Evolutionary conservation across 2,113 vertebrate genomes (phyloP), one percentile per base, ranked within the genome.

Genomic region (Pteruthius melanotis): DNA sequence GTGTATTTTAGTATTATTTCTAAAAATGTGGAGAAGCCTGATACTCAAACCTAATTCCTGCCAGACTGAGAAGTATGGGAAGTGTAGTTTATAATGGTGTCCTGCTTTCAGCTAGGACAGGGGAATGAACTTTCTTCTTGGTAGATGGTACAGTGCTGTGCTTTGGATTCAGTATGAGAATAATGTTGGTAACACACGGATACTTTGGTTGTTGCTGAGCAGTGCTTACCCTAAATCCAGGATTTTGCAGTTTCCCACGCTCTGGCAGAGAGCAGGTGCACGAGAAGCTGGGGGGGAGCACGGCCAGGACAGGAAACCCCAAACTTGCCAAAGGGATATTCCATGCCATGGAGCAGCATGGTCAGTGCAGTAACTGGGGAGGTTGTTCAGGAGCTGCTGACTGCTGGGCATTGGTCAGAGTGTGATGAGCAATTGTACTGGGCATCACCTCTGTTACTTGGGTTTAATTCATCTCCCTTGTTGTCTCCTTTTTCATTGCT

Each of bases 231-330:
- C 60, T 45, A 39, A 65, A 74, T 39, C 60, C 39, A 52, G 19
- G 7, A 52, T 13, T 74, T 72, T 52, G 33, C 44, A 14, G 33
- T 30, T 66, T 52, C 23, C 37, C 37, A 59, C 0, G 0, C 37
- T 82, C 52, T 66, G 23, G 68, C 28, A 66, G 45, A 0, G 0
- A 82, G 60, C 27, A 89, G 68, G 37, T 33, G 37, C 52, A 66
- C 37, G 30, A 33, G 77, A 66, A 66, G 52, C 60, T 8, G 23
- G 6, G 15, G 66, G 44, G 37, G 44, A 74, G 37, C 27, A 45
- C 0, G 0, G 27, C 6, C 59, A 74, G 33, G 60, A 17, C 44
- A 33, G 53, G 15, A 6, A 3, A 33, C 22, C 22, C 59, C 3
- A 0, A 37, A 60, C 1, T 7, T 50, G 86, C 52, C 77, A 66